Evolutionary conservation across 2,888 invertebrate species (phyloP), one percentile per base, ranked within the genome.

Genomic region (Synergus umbraculus): DNA sequence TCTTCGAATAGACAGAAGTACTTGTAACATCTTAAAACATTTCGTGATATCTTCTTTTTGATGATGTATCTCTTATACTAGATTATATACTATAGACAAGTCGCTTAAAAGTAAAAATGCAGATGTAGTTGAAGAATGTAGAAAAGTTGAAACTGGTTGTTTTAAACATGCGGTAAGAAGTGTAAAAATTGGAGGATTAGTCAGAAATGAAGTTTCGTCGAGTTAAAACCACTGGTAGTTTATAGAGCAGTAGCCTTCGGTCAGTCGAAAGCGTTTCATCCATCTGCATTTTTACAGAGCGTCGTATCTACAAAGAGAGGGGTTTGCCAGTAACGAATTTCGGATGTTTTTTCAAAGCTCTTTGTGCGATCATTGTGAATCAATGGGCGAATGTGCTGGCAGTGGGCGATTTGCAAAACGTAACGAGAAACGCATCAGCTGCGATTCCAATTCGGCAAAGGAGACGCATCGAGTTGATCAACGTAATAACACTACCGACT

Each of bases 321-420:
- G 12, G 37, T n/a, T 73, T 29, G n/a, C n/a, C 37, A 37, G 73
- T 73, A 73, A 73, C 54, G 73, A 73, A 41, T 77, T 63, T 76
- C 76, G 69, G 81, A 79, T 79, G 82, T 79, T 82, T 78, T 82
- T 82, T 79, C 79, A 79, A 82, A 79, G 78, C 78, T 69, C 54
- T 73, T 64, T 9, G 73, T 54, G 54, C 41, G 41, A 73, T 73
- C 73, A 73, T 73, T 73, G 73, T 73, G 73, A 41, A 73, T 73
- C 73, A 73, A 73, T 73, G 73, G 49, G 18, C 54, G 54, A 73
- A 73, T 73, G 54, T 73, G 37, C 37, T n/a, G 22, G 67, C 0
- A 44, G 22, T 37, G 41, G 54, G 54, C 54, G 73, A 73, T 73
- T 73, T 54, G 37, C 37, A 73, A 73, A 73, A 73, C 73, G 73